These are phyloP conservation scores for Parambassis ranga DNA, from an alignment of 2,797 vertebrate species.

Conservation along the genomic window DNA sequence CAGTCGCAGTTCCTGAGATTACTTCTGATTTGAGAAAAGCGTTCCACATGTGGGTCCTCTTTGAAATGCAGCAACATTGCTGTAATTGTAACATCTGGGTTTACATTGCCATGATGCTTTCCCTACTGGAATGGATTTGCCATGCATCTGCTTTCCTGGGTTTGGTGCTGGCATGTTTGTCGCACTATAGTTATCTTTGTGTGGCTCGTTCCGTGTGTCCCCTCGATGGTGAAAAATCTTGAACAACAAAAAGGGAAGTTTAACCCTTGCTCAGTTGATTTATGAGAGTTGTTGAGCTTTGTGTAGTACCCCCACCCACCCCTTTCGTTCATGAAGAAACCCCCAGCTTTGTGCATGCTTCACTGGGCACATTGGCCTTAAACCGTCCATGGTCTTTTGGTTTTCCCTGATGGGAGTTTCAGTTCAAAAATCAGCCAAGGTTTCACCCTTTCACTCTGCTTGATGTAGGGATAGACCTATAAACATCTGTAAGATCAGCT, in stretches of 20 bases:
- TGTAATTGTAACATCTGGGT: constrained; percentile 72
- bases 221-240: constrained; percentile 20
- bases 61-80: constrained; percentile 57
- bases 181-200: constrained; percentile 21
- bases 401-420: constrained; percentile 25
- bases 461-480: constrained; percentile 11
- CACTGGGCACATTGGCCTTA: constrained; percentile 62
- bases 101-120: constrained; percentile 42
- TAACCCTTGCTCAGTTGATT: constrained; percentile 73
- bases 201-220: constrained; percentile 1
- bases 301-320: constrained; percentile 46
- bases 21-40: constrained; percentile 44
- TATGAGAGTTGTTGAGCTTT: constrained; percentile 71
- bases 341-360: constrained; percentile 60
- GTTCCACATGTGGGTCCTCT: constrained; percentile 62
- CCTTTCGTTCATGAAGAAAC: constrained; percentile 43
- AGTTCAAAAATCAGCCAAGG: constrained; percentile 17
- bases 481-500: background rate
- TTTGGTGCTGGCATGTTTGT: background rate
- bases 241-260: constrained; percentile 68
- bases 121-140: constrained; percentile 55
- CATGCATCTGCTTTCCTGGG: constrained; percentile 19
- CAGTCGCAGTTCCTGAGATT: constrained; percentile 33
- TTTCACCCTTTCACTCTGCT: background rate
- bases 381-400: constrained; percentile 48